phyloP scores from a whole-genome alignment of 2,888 invertebrate genomes.

The Drosophila buzzatii region DNA sequence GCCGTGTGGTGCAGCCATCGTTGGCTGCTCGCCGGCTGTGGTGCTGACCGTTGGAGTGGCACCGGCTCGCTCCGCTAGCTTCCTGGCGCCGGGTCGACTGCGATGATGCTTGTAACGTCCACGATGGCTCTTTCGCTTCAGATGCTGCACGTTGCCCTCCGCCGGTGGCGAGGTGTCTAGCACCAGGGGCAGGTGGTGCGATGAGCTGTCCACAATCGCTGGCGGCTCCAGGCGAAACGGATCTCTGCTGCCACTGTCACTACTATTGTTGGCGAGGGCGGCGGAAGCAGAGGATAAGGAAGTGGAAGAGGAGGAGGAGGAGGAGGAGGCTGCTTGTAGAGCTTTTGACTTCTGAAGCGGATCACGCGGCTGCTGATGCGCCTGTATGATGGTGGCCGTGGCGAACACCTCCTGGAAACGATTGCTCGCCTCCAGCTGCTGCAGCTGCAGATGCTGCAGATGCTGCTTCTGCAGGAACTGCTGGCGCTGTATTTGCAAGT shows the following conservation, averaged over 20 bases:
- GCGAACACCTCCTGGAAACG: constrained; percentile 83
- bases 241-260: constrained; percentile 10
- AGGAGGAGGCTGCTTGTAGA: neutral
- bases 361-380: constrained; percentile 58
- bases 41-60: constrained; percentile 15
- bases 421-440: constrained; percentile 80
- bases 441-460: constrained; percentile 79
- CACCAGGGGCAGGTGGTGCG: constrained; percentile 69
- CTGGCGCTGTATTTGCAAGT: constrained; percentile 80
- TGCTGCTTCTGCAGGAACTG: constrained; percentile 82
- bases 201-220: constrained; percentile 38
- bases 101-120: constrained; percentile 81
- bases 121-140: constrained; percentile 78
- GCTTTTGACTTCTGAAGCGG: constrained; percentile 61
- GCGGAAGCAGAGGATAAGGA: neutral
- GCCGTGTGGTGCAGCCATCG: constrained; percentile 51
- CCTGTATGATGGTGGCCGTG: constrained; percentile 83
- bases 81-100: constrained; percentile 23
- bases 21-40: constrained; percentile 40
- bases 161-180: constrained; percentile 65
- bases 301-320: neutral
- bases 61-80: constrained; percentile 15
- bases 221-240: constrained; percentile 60
- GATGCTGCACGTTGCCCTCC: constrained; percentile 38
- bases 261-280: constrained; percentile 11